These are phyloP conservation scores for Montipora sp. DNA, from an alignment of 64 coral and sea anemone genomes.

Conservation along the genomic window DNA sequence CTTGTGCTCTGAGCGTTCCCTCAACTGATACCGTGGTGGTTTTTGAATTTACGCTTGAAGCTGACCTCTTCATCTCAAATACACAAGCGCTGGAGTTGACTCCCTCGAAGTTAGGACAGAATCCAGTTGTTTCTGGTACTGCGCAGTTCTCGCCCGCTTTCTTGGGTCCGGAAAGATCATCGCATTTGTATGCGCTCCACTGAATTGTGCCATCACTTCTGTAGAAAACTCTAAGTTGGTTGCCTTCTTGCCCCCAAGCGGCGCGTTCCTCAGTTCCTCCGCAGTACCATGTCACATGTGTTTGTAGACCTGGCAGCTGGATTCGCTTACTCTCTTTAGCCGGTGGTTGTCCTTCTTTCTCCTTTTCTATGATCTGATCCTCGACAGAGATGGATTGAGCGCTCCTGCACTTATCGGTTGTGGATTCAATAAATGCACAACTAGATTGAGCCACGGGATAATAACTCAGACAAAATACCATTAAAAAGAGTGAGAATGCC, in stretches of 20 bases:
- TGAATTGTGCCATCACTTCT: conserved; percentile 5
- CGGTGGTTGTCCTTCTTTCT: background rate
- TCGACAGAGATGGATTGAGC: background rate
- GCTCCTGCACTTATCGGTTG: conserved; percentile 6
- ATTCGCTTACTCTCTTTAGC: background rate
- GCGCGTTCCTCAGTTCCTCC: conserved; percentile 1
- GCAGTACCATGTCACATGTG: conserved; percentile 8
- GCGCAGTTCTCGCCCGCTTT: conserved; percentile 31
- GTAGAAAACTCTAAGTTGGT: conserved; percentile 41
- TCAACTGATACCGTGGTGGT: conserved; percentile 30
- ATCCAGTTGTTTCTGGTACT: conserved; percentile 28
- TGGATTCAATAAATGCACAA: background rate
- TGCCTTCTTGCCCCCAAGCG: conserved; percentile 21
- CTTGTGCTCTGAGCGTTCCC: conserved; percentile 25
- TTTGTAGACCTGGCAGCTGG: background rate
- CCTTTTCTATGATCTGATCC: background rate
- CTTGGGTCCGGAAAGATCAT: conserved; percentile 7
- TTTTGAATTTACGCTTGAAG: background rate
- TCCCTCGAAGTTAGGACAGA: conserved; percentile 36
- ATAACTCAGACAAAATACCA: background rate
- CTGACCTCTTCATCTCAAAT: conserved; percentile 45
- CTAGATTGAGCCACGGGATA: background rate
- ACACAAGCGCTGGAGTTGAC: conserved; percentile 44
- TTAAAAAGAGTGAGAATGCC: background rate
- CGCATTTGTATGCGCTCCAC: background rate